Conservation (phyloP, 2,797 vertebrate species). For the Hemitrygon akajei region DNA sequence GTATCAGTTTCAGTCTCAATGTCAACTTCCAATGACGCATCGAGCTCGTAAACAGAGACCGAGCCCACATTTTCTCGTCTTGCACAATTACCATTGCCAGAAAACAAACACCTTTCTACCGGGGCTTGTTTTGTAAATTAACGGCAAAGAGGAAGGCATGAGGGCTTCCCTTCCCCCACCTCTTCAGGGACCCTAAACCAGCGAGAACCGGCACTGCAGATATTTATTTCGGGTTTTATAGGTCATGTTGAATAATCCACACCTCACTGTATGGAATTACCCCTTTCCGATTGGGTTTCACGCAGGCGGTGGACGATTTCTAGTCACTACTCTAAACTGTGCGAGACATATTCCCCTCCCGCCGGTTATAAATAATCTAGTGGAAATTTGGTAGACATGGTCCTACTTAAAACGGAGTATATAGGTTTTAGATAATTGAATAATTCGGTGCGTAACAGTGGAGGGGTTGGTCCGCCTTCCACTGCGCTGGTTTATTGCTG, state of each 20-base stretch:
- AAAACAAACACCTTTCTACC: neutral
- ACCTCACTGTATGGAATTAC: neutral
- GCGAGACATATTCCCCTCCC: no score
- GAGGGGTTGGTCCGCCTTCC: no score
- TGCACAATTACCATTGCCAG: neutral
- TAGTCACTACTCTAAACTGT: neutral
- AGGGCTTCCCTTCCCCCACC: neutral
- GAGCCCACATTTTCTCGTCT: neutral
- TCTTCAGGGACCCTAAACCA: no score
- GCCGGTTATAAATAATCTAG: neutral
- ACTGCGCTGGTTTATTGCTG: neutral
- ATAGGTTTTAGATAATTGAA: neutral
- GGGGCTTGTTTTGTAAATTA: neutral
- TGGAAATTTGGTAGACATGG: neutral
- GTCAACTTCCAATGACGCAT: slow-evolving; percentile 32
- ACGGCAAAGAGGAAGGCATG: neutral
- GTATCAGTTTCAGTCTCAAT: slow-evolving; percentile 24
- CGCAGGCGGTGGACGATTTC: neutral
- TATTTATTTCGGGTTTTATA: neutral
- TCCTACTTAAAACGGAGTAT: neutral
- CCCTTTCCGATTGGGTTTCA: neutral
- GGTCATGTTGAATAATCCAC: neutral
- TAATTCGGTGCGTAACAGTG: neutral
- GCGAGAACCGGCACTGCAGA: neutral
- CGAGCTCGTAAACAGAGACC: slow-evolving; percentile 25